These are phyloP conservation scores for Hystrix cristata DNA, from an alignment of 2,113 vertebrate genomes.

Conservation along the genomic window DNA sequence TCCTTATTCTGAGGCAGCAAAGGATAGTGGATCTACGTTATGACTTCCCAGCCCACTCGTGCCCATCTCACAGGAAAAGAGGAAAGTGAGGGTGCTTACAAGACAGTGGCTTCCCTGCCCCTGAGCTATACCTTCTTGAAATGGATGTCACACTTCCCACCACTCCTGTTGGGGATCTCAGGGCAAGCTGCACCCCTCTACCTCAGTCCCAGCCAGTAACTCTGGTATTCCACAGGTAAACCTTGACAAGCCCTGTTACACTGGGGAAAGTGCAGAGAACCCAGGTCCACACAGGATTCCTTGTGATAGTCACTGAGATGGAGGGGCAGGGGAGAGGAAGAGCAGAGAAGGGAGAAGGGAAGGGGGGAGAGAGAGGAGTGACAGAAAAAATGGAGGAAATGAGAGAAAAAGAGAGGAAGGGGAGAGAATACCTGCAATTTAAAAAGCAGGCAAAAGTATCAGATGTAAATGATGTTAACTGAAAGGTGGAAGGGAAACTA, in stretches of 20 bases:
- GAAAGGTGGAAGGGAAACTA: constrained; percentile 47
- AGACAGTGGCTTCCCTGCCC: background rate
- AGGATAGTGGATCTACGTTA: background rate
- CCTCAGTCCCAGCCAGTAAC: background rate
- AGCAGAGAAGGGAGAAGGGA: no score
- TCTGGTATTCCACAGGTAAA: background rate
- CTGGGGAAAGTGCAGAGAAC: background rate
- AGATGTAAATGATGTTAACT: constrained; percentile 29
- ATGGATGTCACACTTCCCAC: background rate
- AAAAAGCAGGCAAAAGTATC: background rate
- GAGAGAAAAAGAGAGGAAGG: background rate
- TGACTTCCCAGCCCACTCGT: background rate
- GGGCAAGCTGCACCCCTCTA: background rate
- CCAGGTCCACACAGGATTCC: background rate
- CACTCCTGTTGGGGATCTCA: background rate
- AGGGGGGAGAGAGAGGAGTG: no score
- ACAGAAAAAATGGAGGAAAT: background rate
- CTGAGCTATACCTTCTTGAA: fast-evolving
- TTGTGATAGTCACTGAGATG: background rate
- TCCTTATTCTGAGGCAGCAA: background rate
- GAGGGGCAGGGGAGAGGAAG: no score
- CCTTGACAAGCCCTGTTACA: background rate
- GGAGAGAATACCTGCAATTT: background rate
- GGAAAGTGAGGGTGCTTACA: background rate
- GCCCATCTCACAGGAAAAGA: background rate